Base-by-base conservation (phyloP, 2,113 vertebrate species). In the Nannobrachium achirus region DNA sequence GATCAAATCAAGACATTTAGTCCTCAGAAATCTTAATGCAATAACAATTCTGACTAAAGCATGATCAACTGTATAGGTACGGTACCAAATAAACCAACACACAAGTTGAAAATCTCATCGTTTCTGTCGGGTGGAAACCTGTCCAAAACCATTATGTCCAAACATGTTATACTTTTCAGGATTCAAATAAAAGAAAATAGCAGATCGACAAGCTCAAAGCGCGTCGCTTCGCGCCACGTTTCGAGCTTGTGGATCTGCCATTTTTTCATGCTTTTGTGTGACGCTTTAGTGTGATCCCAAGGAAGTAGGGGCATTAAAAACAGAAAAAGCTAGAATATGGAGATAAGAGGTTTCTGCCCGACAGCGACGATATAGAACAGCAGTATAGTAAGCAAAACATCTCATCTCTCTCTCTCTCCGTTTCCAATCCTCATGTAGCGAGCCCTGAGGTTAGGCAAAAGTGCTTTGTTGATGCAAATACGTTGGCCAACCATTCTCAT, bases 51-150 rank as follows among this genome's bases (percentile, higher is more conserved):
- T 76, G 68, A 72, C 70, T 19, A 33, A 60, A 69, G 46, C 62
- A 72, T 66, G 68, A 84, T 83, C 75, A 75, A 75, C 78, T 83
- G 78, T 71, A 87, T 76, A 76, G 77, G 81, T 70, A 83, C 77
- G 67, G 63, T 75, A 80, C 52, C 84, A 66, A n/a, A 85, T 56
- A 10, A n/a, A 80, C 73, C 8, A 25, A 60, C 79, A 75, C 81
- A 75, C 45, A 46, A 62, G 44, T 53, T 75, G 68, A 81, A 80
- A 68, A 78, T 25, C 4, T 13, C 64, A 33, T 33, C 25, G 2
- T 33, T 5, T 33, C 25, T 33, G 25, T 33, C 25, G 25, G 25
- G 25, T 33, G 25, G 25, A 33, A 33, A 33, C 25, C 25, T 3
- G 6, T 4, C 25, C 25, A 25, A 33, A 33, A 33, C n/a, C n/a